Percentiles rank a stretch among this genome's conserved stretches.
These are phyloP conservation scores for Zaprionus africanus DNA, from an alignment of 1,140 invertebrate species.

Conservation along the genomic window DNA sequence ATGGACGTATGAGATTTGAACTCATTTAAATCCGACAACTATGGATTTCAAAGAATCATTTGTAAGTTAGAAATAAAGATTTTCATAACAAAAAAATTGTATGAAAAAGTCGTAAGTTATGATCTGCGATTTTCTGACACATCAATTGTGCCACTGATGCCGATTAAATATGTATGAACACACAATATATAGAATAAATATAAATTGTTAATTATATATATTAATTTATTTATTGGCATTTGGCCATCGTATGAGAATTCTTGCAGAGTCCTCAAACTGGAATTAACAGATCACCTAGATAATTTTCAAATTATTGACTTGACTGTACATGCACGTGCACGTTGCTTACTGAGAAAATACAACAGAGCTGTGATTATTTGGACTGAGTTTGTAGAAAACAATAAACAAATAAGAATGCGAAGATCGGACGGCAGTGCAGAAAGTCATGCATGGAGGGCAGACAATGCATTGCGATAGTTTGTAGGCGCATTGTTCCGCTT, in stretches of 20 bases:
- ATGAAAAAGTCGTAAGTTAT: no score
- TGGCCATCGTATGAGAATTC: neutral
- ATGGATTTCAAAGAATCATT: no score
- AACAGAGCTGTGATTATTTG: conserved; percentile 13
- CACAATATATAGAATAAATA: no score
- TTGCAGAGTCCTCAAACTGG: neutral
- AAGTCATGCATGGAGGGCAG: conserved; percentile 59
- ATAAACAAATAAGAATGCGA: conserved; percentile 15
- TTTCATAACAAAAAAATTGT: no score
- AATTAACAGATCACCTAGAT: conserved; percentile 1
- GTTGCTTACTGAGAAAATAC: neutral
- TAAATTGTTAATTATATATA: no score
- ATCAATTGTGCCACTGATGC: no score
- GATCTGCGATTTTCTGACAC: no score
- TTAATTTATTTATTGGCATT: neutral
- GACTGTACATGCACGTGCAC: neutral
- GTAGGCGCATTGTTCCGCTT: conserved; percentile 62
- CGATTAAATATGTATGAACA: no score
- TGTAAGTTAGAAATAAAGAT: no score
- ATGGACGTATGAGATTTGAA: no score
- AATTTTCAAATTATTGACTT: neutral
- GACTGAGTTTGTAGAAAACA: conserved; percentile 7
- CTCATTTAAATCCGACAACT: no score
- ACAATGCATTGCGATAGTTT: conserved; percentile 50
- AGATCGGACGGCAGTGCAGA: conserved; percentile 29